These are phyloP conservation scores for Schrankia costaestrigalis DNA, from an alignment of 2,888 invertebrate species.

Conservation along the genomic window DNA sequence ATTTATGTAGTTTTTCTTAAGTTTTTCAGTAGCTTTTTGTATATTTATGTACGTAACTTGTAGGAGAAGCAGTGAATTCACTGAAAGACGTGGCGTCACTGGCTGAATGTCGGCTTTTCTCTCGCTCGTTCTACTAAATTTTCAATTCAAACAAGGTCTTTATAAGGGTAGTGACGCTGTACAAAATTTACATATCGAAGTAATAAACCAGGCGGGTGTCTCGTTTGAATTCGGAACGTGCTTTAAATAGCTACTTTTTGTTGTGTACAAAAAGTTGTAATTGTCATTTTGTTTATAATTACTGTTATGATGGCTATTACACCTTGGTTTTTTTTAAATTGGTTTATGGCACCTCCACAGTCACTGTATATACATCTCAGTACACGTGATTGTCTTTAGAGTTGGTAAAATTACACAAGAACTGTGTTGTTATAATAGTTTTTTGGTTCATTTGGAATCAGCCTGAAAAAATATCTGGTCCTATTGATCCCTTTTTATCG, in stretches of 20 bases:
- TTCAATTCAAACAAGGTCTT: constrained; percentile 80
- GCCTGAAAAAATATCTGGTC: too few species aligned
- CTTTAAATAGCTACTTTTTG: constrained; percentile 50
- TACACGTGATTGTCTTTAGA: too few species aligned
- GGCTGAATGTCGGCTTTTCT: constrained; percentile 64
- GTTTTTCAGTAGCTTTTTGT: constrained; percentile 17
- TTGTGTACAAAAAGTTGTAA: constrained; percentile 26
- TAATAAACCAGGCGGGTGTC: constrained; percentile 74
- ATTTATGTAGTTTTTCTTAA: constrained; percentile 7
- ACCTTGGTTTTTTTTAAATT: too few species aligned
- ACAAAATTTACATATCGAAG: constrained; percentile 80
- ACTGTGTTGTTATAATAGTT: neutral
- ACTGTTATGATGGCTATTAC: too few species aligned
- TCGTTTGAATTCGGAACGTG: constrained; percentile 71
- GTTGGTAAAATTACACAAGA: too few species aligned
- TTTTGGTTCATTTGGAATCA: too few species aligned
- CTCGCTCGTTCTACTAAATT: constrained; percentile 76
- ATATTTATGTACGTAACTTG: constrained; percentile 38
- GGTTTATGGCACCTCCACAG: too few species aligned
- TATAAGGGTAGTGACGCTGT: constrained; percentile 80
- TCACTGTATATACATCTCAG: too few species aligned
- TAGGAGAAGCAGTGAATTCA: constrained; percentile 65
- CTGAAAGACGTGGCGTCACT: constrained; percentile 78
- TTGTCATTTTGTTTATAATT: constrained; percentile 17
- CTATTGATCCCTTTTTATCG: too few species aligned